Percentiles rank a stretch among this genome's conserved stretches.
phyloP scores from a whole-genome alignment of 2,797 vertebrate species.

The Danio albolineatus region DNA sequence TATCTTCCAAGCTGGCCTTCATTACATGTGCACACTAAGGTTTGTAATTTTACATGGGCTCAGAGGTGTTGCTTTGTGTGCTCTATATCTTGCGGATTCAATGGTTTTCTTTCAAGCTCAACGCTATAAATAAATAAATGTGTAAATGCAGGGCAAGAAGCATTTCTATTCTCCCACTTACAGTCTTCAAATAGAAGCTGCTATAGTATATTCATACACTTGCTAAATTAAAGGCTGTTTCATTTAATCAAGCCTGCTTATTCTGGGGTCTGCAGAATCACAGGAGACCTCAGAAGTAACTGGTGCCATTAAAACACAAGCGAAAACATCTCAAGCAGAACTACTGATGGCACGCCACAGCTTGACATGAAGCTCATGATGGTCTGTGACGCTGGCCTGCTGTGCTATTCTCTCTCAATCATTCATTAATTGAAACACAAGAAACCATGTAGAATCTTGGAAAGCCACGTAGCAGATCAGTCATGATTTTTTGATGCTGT shows the following conservation, averaged over 20 bases:
- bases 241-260: conserved; percentile 41
- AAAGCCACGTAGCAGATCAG: neutral
- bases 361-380: conserved; percentile 52
- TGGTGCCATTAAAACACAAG: conserved; percentile 5
- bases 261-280: neutral
- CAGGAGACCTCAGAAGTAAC: conserved; percentile 10
- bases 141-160: neutral
- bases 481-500: neutral
- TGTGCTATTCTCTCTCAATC: conserved; percentile 34
- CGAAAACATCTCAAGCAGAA: conserved; percentile 28
- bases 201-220: neutral
- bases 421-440: conserved; percentile 18
- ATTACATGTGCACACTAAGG: neutral
- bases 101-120: conserved; percentile 11
- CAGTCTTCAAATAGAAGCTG: neutral
- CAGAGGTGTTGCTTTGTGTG: neutral
- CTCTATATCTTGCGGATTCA: neutral
- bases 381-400: conserved; percentile 25
- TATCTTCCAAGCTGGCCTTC: too few species aligned
- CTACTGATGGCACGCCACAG: conserved; percentile 22
- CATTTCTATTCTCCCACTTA: neutral
- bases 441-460: neutral
- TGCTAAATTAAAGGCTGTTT: neutral
- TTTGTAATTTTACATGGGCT: neutral
- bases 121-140: conserved; percentile 9